A percentile compares a stretch with the other conserved stretches of the same genome.
Evolutionary conservation across 2,113 vertebrate genomes (phyloP).

Genomic region (Peromyscus leucopus): DNA sequence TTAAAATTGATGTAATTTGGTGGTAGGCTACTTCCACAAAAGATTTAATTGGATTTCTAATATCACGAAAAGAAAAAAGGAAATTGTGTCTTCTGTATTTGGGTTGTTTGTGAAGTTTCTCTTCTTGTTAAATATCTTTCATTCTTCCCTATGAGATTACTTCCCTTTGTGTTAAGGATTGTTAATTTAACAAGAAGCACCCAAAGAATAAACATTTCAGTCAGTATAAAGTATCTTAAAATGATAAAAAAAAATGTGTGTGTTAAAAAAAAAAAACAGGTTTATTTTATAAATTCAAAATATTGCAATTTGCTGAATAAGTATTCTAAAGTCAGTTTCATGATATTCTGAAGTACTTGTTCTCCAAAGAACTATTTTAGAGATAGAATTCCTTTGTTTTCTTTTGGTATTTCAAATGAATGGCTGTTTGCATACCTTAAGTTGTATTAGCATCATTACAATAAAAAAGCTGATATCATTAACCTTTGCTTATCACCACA

Average conservation of each 20-base stretch:
- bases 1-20: not conserved
- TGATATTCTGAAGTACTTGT: not conserved
- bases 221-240: not conserved
- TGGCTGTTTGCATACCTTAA: not conserved
- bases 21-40: not conserved
- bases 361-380: not conserved
- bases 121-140: not conserved
- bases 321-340: too few relatives aligned
- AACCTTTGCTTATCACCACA: too few relatives aligned
- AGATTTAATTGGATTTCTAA: not conserved
- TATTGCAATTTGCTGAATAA: not conserved
- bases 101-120: not conserved
- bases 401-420: not conserved
- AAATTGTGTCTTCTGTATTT: not conserved
- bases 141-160: not conserved
- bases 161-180: not conserved
- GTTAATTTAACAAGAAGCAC: not conserved
- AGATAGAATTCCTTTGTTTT: not conserved
- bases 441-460: not conserved
- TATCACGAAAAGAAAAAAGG: not conserved
- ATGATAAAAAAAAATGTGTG: not conserved
- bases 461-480: not conserved
- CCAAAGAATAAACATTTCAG: not conserved
- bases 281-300: not conserved
- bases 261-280: too few relatives aligned